phyloP scores from a whole-genome alignment of 2,113 vertebrate species.

The Brachyistius frenatus region DNA sequence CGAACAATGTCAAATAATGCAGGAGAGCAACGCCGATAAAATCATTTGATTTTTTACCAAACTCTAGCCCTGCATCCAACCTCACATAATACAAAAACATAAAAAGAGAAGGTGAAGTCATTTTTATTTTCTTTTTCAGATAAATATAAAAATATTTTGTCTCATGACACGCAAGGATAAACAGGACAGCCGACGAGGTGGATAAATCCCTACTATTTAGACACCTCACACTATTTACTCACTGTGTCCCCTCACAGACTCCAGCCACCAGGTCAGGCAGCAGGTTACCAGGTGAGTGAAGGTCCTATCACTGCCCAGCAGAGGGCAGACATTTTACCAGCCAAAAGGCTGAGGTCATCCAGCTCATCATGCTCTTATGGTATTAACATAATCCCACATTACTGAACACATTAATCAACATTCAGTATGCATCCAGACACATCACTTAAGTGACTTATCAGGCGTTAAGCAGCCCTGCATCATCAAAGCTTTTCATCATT shows the following conservation, averaged over 20 bases:
- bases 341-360: conserved; percentile 44
- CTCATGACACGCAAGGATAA: neutral
- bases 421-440: conserved; percentile 27
- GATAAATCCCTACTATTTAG: neutral
- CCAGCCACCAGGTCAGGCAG: conserved; percentile 36
- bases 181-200: neutral
- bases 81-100: neutral
- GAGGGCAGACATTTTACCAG: conserved; percentile 74
- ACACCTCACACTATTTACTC: too few relatives aligned
- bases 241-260: neutral
- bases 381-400: conserved; percentile 26
- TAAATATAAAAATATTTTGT: neutral
- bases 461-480: conserved; percentile 27
- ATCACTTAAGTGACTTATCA: conserved; percentile 23
- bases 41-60: neutral
- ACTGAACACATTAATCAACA: conserved; percentile 37
- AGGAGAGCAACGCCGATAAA: neutral
- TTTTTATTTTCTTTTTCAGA: neutral
- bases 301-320: conserved; percentile 68
- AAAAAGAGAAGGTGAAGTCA: neutral
- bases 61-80: neutral
- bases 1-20: conserved; percentile 45
- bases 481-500: conserved; percentile 29
- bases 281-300: conserved; percentile 65
- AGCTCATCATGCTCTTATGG: conserved; percentile 28